Evolutionary conservation across 2,113 vertebrate genomes (phyloP).

Genomic region (Psittacula cyanocephala): DNA sequence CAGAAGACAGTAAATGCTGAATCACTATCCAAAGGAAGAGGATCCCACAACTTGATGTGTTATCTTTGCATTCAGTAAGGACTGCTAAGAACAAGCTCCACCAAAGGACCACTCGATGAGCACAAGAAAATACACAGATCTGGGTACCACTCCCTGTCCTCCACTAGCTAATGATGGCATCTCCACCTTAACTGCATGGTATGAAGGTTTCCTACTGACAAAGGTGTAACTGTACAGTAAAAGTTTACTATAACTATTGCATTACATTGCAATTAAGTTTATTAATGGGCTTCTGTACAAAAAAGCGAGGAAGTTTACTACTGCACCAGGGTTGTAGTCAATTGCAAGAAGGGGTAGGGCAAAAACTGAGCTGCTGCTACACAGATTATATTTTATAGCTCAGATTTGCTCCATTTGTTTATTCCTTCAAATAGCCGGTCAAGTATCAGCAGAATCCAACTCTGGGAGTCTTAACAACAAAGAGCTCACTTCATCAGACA

Average conservation of each 20-base stretch:
- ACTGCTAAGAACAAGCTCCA: neutral
- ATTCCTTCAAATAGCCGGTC: constrained; percentile 12
- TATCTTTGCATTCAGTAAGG: neutral
- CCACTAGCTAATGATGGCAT: neutral
- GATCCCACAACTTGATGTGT: fast-evolving
- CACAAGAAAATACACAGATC: neutral
- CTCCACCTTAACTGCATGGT: neutral
- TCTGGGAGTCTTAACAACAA: constrained; percentile 20
- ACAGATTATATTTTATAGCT: neutral
- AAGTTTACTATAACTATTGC: neutral
- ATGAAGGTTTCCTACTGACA: neutral
- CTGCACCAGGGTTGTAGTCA: neutral
- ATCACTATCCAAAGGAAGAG: neutral
- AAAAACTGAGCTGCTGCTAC: neutral
- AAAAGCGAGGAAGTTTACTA: neutral
- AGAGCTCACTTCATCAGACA: neutral
- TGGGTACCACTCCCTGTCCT: neutral
- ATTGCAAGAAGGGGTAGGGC: neutral
- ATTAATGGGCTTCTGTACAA: neutral
- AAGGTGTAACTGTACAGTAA: neutral
- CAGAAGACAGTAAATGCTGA: neutral
- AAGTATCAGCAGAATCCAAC: neutral
- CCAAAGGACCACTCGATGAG: neutral
- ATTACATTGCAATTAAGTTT: neutral
- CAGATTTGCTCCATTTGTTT: neutral